Percentiles rank a stretch among this genome's conserved stretches.
phyloP scores from a whole-genome alignment of 1,140 invertebrate species.

The Drosophila nigromelanica region DNA sequence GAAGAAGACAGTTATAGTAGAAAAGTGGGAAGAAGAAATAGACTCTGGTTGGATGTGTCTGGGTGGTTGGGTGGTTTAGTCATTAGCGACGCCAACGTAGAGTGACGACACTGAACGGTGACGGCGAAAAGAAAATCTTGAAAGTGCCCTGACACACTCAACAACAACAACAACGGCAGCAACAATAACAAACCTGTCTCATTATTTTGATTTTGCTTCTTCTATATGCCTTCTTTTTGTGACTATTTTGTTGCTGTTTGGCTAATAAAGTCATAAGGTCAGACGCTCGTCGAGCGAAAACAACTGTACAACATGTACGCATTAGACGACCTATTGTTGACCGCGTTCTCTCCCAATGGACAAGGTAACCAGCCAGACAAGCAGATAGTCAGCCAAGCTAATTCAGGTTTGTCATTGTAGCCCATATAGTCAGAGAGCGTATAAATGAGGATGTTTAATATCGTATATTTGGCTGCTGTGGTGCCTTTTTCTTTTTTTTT shows the following conservation, averaged over 20 bases:
- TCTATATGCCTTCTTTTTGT: background rate
- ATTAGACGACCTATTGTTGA: conserved; percentile 29
- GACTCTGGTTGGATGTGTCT: background rate
- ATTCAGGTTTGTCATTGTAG: conserved; percentile 5
- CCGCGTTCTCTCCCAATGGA: conserved; percentile 28
- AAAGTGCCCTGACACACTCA: conserved; percentile 30
- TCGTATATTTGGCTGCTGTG: no score
- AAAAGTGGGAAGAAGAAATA: background rate
- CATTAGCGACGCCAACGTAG: conserved; percentile 37
- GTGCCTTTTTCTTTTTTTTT: no score
- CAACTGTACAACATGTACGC: conserved; percentile 16
- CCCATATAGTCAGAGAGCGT: conserved; percentile 5
- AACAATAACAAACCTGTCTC: conserved; percentile 57
- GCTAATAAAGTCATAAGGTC: conserved; percentile 77
- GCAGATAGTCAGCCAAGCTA: no score
- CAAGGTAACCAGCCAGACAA: conserved; percentile 6
- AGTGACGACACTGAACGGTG: conserved; percentile 16
- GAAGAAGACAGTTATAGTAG: background rate
- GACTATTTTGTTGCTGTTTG: conserved; percentile 23
- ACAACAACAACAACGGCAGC: conserved; percentile 10
- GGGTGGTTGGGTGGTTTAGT: conserved; percentile 28
- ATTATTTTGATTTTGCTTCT: conserved; percentile 55
- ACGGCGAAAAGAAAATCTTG: conserved; percentile 42
- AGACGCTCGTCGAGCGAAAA: conserved; percentile 37
- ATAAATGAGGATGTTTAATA: background rate